A percentile compares a stretch with the other conserved stretches of the same genome.
Evolutionary conservation across 2,113 vertebrate species (phyloP).

Genomic region (Aleadryas rufinucha): DNA sequence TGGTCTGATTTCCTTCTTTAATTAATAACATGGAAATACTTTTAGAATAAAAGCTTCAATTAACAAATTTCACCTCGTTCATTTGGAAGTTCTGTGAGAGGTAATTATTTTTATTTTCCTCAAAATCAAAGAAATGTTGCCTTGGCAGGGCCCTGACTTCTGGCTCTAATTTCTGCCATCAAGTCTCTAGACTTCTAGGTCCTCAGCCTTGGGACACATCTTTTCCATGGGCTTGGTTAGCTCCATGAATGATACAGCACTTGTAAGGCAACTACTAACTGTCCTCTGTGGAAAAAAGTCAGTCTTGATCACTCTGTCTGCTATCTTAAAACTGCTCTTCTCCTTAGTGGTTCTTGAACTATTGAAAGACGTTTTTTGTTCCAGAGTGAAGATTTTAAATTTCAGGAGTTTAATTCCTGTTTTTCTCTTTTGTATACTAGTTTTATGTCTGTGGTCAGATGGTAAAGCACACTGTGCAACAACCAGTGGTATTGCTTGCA

Average conservation of each 20-base stretch:
- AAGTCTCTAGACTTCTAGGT: not conserved
- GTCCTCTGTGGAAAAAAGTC: not conserved
- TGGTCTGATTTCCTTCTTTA: not conserved
- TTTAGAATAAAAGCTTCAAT: not conserved
- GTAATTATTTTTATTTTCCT: not conserved
- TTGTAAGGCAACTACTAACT: not conserved
- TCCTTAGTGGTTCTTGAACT: not conserved
- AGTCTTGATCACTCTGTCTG: not conserved
- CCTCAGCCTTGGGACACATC: not conserved
- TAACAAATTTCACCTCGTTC: not conserved
- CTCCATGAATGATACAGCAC: not conserved
- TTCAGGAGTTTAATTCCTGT: not conserved
- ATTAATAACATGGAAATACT: not conserved
- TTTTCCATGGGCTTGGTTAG: not conserved
- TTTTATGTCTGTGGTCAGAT: not conserved
- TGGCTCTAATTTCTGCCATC: not conserved
- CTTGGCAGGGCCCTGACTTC: not conserved
- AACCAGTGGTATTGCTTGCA: not conserved
- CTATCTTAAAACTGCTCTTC: not conserved
- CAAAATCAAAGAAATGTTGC: not conserved
- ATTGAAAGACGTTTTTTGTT: not conserved
- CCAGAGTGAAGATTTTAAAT: not conserved
- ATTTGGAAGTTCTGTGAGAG: not conserved
- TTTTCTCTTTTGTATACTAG: not conserved
- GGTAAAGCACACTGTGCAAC: not conserved